Evolutionary conservation across 2,113 vertebrate species (phyloP), one percentile per base, ranked within the genome.

Genomic region (Limanda limanda): DNA sequence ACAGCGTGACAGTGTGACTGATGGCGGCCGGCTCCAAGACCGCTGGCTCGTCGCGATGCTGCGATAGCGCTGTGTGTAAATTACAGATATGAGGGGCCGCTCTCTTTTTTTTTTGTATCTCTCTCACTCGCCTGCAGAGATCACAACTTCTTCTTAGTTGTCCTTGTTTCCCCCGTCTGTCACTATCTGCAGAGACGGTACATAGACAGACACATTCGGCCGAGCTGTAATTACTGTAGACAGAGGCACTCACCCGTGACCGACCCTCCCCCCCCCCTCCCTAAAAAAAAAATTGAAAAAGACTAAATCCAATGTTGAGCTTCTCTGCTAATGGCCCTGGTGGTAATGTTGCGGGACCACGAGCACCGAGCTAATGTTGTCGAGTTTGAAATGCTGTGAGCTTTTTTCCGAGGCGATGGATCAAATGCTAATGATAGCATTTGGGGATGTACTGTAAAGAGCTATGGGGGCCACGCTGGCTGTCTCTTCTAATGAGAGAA

Each of bases 401-500:
- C 20, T 20, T 77, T 31, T 87, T 31, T 87, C 79, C 69, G 67
- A 73, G 42, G 62, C 69, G 71, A 74, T 85, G 76, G 81, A 79
- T 87, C 81, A 85, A 89, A 91, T 78, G 68, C 73, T 87, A 89
- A 90, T 84, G 83, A 88, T 78, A 57, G 63, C 68, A 69, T 79
- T 87, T 86, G 83, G 79, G 78, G 78, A 82, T 80, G 69, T 79
- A 81, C 71, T 74, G 76, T 86, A 76, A 87, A 83, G 84, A 83
- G 77, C 75, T 76, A 64, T 61, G 83, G 74, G 59, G 74, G 60
- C 69, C 76, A 82, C 66, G 61, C 69, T 75, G 71, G 45, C 82
- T 81, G 56, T 86, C 73, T 87, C 81, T 67, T 84, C 66, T 88
- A 91, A 92, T 89, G 85, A 91, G 78, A 67, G 65, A 79, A 84